A percentile compares a stretch with the other conserved stretches of the same genome.
These are phyloP conservation scores for Eristalis arbustorum DNA, from an alignment of 2,888 invertebrate species.

Conservation along the genomic window DNA sequence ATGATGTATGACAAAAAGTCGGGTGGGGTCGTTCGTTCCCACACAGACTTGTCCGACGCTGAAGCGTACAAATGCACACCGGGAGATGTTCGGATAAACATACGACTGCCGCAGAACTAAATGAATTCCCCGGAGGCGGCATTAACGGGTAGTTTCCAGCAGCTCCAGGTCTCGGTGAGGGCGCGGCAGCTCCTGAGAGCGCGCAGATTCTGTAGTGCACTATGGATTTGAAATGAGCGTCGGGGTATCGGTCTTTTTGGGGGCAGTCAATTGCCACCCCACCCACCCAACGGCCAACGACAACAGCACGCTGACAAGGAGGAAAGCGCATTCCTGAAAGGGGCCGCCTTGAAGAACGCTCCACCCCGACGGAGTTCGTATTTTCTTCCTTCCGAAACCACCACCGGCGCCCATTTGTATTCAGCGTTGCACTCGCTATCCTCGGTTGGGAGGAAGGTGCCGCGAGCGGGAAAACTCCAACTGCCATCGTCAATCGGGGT, in stretches of 20 bases:
- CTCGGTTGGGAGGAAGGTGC: neutral
- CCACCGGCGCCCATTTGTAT: constrained; percentile 54
- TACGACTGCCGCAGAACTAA: constrained; percentile 53
- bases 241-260: constrained; percentile 3
- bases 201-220: constrained; percentile 50
- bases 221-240: constrained; percentile 17
- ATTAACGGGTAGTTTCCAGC: constrained; percentile 66
- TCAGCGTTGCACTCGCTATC: constrained; percentile 61
- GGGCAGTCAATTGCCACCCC: constrained; percentile 51
- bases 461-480: neutral
- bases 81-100: constrained; percentile 7
- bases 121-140: constrained; percentile 59
- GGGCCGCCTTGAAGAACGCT: constrained; percentile 56
- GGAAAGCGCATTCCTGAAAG: constrained; percentile 41
- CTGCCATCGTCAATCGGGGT: constrained; percentile 10
- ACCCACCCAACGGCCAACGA: neutral
- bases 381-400: constrained; percentile 35
- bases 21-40: constrained; percentile 46
- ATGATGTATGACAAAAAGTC: constrained; percentile 70
- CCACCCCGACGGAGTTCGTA: constrained; percentile 39
- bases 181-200: constrained; percentile 36
- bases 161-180: constrained; percentile 36
- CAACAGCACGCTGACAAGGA: constrained; percentile 3
- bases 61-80: neutral
- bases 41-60: neutral